Base-by-base conservation (phyloP, 2,113 vertebrate genomes). In the Dunckerocampus dactyliophorus region DNA sequence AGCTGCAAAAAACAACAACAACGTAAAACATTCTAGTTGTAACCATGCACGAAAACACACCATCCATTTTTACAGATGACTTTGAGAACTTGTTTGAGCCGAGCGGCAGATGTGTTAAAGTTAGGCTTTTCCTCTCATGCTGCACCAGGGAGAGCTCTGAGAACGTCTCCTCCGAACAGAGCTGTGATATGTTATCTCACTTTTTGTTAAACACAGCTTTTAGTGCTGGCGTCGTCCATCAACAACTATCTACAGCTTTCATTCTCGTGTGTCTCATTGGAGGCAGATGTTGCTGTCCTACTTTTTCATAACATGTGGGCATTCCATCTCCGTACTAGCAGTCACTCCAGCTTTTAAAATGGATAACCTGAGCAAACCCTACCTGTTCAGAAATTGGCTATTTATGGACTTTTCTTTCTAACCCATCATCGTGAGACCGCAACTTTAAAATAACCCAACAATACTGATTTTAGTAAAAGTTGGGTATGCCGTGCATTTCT, bases 191-290 rank as follows among this genome's bases (percentile, higher is more conserved):
- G 43, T 63, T 65, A 76, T 82, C 75, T 56, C 34, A 19, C 19
- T 39, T 39, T 46, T 63, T 77, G 34, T 74, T 66, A 37, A 54
- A 6, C 2, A 13, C 16, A 66, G 58, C 69, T 34, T 71, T 72
- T 51, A 68, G 43, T 45, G 8, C 62, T 21, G 47, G 39, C 59
- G 42, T 54, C 12, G n/a, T 65, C 65, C 34, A 47, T 75, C 67
- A 65, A 53, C 67, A 65, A 71, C 67, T 69, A 52, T 70, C 62
- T 55, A 51, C 71, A 76, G 77, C 63, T 58, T 76, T 65, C 76
- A 63, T 17, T 72, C 65, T 54, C 59, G 45, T 42, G 16, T 68
- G 9, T 8, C 45, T 14, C 15, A 8, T 42, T 62, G 22, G 39
- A 67, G 71, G 31, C 50, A 21, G 7, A 24, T n/a, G 45, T 16